phyloP scores from a whole-genome alignment of 2,113 vertebrate species.

The Neolamprologus fasciatus region DNA sequence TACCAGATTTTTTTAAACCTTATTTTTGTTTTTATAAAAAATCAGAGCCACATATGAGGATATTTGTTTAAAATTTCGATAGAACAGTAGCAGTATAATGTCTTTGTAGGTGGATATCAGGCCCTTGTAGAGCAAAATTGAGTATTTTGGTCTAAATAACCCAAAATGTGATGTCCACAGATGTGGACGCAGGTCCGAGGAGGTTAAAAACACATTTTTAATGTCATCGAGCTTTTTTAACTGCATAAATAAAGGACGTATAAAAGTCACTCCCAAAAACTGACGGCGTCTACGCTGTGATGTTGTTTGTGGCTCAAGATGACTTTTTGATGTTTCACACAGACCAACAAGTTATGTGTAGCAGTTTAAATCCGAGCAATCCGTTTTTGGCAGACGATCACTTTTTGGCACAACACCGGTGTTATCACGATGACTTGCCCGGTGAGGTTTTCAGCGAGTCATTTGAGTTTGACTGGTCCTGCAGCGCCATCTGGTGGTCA shows the following conservation, averaged over 20 bases:
- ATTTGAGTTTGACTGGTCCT: neutral
- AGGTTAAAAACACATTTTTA: neutral
- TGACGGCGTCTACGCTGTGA: neutral
- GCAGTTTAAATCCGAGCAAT: neutral
- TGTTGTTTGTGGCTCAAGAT: neutral
- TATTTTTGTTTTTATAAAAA: too few relatives aligned
- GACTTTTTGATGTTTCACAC: neutral
- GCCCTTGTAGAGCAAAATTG: too few relatives aligned
- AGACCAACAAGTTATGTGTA: neutral
- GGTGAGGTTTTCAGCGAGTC: neutral
- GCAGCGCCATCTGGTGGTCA: neutral
- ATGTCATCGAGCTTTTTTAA: neutral
- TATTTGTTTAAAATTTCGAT: accelerated
- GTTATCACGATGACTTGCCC: neutral
- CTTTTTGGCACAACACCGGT: neutral
- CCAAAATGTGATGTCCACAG: too few relatives aligned
- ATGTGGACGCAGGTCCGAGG: too few relatives aligned
- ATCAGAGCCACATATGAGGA: too few relatives aligned
- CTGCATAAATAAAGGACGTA: neutral
- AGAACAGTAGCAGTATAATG: accelerated
- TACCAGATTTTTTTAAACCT: too few relatives aligned
- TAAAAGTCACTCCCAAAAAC: neutral
- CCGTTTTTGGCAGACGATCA: neutral
- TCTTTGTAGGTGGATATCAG: accelerated
- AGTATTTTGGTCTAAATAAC: too few relatives aligned